Base-by-base conservation (phyloP, 2,888 invertebrate species). In the Phlogophora meticulosa region DNA sequence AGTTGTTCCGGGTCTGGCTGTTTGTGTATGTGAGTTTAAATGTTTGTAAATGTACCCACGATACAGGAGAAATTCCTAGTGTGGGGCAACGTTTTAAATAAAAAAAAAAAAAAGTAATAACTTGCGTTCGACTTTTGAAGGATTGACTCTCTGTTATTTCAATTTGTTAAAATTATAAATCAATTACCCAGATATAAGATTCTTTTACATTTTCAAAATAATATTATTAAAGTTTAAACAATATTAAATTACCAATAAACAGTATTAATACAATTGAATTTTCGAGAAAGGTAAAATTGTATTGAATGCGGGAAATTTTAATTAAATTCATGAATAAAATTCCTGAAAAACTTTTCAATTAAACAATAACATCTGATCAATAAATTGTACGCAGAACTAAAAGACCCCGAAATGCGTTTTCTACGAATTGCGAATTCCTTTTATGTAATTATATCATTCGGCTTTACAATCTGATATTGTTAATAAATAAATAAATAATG, bases 371-470 rank as follows among this genome's bases (percentile, higher is more conserved):
- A 67, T 7, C 20, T 11, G 28, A 38, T 58, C 32, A 53, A 73
- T 52, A 56, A 43, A 57, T 32, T 40, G 40, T 65, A 55, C 40
- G 43, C 43, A 48, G 28, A 57, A 71, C 42, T 36, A 32, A 52
- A 43, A 75, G 60, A 51, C 34, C 49, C 24, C 24, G 10, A 22
- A 9, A 55, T 9, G 40, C 17, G 51, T 36, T 64, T 63, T 43
- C 42, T 68, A 78, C 24, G 22, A 15, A 43, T 34, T 53, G 51
- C n/a, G 51, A 49, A 62, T 22, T 45, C 36, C 60, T 20, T 36
- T 73, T 53, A 49, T 70, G 28, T 40, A 49, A 48, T 77, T 77
- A 55, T 24, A 64, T 28, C 13, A 36, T 28, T 9, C 28, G 24
- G 48, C 43, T 58, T 53, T 42, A 72, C 43, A 43, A 59, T 46